Conservation (phyloP, 2,797 vertebrate genomes). For the Enteromius trimaculatus region DNA sequence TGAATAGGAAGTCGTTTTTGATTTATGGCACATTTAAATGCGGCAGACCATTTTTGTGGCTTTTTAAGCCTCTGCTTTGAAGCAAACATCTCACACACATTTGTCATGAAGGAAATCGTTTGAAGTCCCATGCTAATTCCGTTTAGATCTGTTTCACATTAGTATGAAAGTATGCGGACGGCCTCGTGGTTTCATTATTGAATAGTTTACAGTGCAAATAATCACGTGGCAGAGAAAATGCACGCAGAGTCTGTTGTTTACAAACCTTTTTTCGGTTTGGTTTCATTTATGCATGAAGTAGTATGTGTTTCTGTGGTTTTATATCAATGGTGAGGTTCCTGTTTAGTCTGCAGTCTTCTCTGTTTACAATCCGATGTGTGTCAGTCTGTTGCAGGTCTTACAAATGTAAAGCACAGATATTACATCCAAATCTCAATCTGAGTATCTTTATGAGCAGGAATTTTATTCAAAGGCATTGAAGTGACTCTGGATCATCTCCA, state of each 20-base stretch:
- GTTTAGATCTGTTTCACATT: conserved; percentile 50
- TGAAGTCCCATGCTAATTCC: conserved; percentile 23
- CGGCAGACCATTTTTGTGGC: conserved; percentile 3
- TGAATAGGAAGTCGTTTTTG: neutral
- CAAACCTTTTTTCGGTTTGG: neutral
- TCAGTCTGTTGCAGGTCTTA: neutral
- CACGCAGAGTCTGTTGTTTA: conserved; percentile 11
- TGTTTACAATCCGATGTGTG: conserved; percentile 36
- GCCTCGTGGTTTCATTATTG: conserved; percentile 24
- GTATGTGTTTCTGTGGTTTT: conserved; percentile 11
- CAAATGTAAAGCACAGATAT: neutral
- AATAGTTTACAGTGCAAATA: conserved; percentile 27
- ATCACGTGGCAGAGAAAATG: conserved; percentile 2
- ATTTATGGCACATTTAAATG: conserved; percentile 1
- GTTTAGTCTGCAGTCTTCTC: conserved; percentile 56
- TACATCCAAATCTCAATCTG: conserved; percentile 12
- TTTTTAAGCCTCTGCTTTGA: neutral
- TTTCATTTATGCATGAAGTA: conserved; percentile 3
- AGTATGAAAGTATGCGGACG: conserved; percentile 34
- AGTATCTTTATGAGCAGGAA: neutral
- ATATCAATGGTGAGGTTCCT: conserved; percentile 46
- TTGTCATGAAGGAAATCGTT: conserved; percentile 28
- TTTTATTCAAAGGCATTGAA: conserved; percentile 21
- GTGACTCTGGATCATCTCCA: conserved; percentile 17
- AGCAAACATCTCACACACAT: conserved; percentile 35